Conservation (phyloP, 2,888 invertebrate species). For the Drosophila planitibia region DNA sequence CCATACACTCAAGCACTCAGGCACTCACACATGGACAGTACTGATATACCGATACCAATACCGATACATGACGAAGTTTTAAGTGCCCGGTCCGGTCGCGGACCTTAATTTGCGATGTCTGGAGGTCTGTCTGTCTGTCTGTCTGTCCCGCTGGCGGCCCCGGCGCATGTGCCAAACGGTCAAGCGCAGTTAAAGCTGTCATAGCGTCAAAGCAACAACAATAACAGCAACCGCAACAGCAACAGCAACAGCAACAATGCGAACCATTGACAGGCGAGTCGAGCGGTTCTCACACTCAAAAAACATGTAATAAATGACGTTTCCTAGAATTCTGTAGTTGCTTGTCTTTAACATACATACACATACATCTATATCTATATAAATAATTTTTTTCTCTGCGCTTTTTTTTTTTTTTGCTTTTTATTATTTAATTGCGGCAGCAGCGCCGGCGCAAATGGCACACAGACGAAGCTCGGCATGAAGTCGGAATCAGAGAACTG, state of each 20-base stretch:
- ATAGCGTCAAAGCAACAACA: constrained; percentile 50
- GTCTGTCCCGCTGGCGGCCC: constrained; percentile 39
- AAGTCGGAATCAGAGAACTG: constrained; percentile 31
- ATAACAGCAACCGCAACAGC: constrained; percentile 34
- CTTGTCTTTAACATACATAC: constrained; percentile 23
- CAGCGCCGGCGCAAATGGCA: constrained; percentile 76
- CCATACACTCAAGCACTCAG: constrained; percentile 25
- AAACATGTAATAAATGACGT: constrained; percentile 79
- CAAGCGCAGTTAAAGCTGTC: constrained; percentile 81
- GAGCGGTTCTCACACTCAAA: constrained; percentile 76
- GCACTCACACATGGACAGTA: constrained; percentile 1
- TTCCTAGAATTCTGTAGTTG: constrained; percentile 70
- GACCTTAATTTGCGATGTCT: constrained; percentile 77
- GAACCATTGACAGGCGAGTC: constrained; percentile 73
- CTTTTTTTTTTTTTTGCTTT: constrained; percentile 67
- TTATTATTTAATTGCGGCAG: constrained; percentile 77
- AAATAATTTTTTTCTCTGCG: constrained; percentile 35
- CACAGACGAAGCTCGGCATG: constrained; percentile 41
- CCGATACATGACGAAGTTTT: constrained; percentile 53
- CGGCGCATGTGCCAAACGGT: constrained; percentile 80
- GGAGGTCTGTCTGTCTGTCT: constrained; percentile 40
- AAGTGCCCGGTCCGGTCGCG: constrained; percentile 69
- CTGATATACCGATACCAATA: constrained; percentile 46
- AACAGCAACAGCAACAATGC: constrained; percentile 58
- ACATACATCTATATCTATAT: constrained; percentile 7